Conservation (phyloP, 2,113 vertebrate genomes). For the Polypterus senegalus region DNA sequence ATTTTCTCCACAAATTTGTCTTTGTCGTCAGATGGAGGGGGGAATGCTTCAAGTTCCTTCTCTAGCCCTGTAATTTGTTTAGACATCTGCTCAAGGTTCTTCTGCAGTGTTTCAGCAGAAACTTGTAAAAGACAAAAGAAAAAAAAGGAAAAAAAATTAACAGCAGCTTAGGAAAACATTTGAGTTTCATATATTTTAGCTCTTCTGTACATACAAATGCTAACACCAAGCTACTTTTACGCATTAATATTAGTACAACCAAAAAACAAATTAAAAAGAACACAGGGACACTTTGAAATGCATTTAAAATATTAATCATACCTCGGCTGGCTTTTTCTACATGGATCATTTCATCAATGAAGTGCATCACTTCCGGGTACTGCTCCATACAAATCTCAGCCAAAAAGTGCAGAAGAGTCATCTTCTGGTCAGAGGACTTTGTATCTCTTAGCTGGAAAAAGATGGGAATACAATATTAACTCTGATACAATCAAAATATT, state of each 20-base stretch:
- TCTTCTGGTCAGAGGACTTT: conserved; percentile 63
- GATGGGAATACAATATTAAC: conserved; percentile 1
- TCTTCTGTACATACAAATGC: too few species aligned
- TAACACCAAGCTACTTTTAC: too few species aligned
- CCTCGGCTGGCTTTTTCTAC: conserved; percentile 86
- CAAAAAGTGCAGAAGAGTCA: conserved; percentile 77
- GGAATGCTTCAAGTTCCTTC: conserved; percentile 58
- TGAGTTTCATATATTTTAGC: not conserved
- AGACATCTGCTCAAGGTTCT: conserved; percentile 67
- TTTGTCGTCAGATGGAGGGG: conserved; percentile 52
- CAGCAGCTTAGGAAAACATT: conserved; percentile 11
- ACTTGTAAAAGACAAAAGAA: conserved; percentile 28
- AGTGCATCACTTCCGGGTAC: conserved; percentile 63
- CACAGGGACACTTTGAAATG: too few species aligned
- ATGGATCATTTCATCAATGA: conserved; percentile 72
- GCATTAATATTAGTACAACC: too few species aligned
- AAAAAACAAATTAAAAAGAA: too few species aligned
- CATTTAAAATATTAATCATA: too few species aligned
- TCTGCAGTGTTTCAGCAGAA: conserved; percentile 65
- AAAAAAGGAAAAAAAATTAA: too few species aligned
- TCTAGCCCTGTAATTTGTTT: conserved; percentile 55
- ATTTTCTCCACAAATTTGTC: conserved; percentile 67
- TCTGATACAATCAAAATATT: too few species aligned
- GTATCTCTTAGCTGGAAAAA: conserved; percentile 54
- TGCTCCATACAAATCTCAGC: conserved; percentile 68